These are phyloP conservation scores for Hypocryptadius cinnamomeus DNA, from an alignment of 2,113 vertebrate genomes.

Conservation along the genomic window DNA sequence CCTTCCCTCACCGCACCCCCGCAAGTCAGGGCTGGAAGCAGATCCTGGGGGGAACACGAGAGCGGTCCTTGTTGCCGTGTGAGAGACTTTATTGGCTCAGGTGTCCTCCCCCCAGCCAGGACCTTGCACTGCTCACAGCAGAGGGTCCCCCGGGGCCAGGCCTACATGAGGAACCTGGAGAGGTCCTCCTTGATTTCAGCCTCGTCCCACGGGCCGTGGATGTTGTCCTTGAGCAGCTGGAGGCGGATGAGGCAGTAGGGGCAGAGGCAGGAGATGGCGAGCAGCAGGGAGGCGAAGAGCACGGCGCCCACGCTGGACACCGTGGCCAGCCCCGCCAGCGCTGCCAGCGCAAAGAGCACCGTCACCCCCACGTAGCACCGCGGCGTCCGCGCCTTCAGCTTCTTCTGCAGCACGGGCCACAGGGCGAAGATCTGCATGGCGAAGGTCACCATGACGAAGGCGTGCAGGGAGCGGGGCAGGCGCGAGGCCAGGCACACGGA, in stretches of 20 bases:
- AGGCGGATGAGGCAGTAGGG: slow-evolving; percentile 85
- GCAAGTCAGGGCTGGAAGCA: neutral
- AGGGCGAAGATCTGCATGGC: slow-evolving; percentile 93
- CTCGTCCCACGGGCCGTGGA: slow-evolving; percentile 97
- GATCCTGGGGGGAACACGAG: neutral
- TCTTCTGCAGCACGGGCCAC: slow-evolving; percentile 92
- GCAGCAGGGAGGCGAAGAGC: slow-evolving; percentile 78
- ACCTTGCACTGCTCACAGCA: neutral
- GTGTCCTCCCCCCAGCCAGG: neutral
- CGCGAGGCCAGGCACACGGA: slow-evolving; percentile 93
- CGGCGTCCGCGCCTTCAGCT: slow-evolving; percentile 75
- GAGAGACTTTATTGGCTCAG: slow-evolving; percentile 18
- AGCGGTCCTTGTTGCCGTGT: accelerated
- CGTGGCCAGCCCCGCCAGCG: slow-evolving; percentile 74
- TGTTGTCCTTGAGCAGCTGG: slow-evolving; percentile 95
- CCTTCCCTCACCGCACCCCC: neutral
- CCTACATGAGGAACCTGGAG: slow-evolving; percentile 76
- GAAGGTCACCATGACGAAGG: slow-evolving; percentile 91
- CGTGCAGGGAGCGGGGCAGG: slow-evolving; percentile 84
- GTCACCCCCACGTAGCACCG: slow-evolving; percentile 77
- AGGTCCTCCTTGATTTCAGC: slow-evolving; percentile 95
- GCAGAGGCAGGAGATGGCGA: slow-evolving; percentile 81
- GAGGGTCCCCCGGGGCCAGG: neutral
- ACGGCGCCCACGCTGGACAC: slow-evolving; percentile 76
- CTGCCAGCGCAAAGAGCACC: slow-evolving; percentile 72